Evolutionary conservation across 2,888 invertebrate species (phyloP).

Genomic region (Archips xylosteana): DNA sequence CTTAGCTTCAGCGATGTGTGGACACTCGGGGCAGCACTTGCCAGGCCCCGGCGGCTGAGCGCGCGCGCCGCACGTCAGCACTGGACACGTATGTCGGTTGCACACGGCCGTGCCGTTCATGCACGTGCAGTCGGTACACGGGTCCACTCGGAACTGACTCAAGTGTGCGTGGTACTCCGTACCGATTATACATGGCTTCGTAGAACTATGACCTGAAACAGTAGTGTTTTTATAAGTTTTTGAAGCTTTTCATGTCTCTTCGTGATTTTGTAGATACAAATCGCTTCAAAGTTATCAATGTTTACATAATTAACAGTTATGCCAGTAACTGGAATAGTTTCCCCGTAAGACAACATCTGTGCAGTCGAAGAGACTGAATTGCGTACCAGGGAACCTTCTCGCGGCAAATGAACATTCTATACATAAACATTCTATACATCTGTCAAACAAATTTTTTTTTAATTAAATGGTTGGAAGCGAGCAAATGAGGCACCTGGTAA

Average conservation of each 20-base stretch:
- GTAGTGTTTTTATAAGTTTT: slow-evolving; percentile 6
- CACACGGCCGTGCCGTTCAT: slow-evolving; percentile 92
- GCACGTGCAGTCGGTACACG: slow-evolving; percentile 95
- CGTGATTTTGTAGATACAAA: too few relatives aligned
- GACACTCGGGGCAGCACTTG: slow-evolving; percentile 92
- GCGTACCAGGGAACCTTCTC: too few relatives aligned
- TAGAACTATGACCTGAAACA: slow-evolving; percentile 70
- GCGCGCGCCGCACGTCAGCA: slow-evolving; percentile 94
- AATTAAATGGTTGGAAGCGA: too few relatives aligned
- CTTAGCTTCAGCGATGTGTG: slow-evolving; percentile 88
- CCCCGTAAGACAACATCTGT: too few relatives aligned
- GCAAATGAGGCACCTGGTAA: too few relatives aligned
- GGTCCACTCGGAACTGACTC: slow-evolving; percentile 88
- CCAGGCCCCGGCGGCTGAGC: slow-evolving; percentile 87
- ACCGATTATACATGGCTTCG: slow-evolving; percentile 89
- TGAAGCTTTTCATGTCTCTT: neutral
- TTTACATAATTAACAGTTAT: too few relatives aligned
- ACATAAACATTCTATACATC: too few relatives aligned
- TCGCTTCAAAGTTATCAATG: too few relatives aligned
- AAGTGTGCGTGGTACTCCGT: slow-evolving; percentile 88
- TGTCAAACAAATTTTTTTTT: too few relatives aligned
- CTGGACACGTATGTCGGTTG: slow-evolving; percentile 93
- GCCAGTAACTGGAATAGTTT: too few relatives aligned
- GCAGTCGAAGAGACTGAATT: too few relatives aligned
- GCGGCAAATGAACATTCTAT: too few relatives aligned